Base-by-base conservation (phyloP, 2,113 vertebrate species). In the Tichodroma muraria region DNA sequence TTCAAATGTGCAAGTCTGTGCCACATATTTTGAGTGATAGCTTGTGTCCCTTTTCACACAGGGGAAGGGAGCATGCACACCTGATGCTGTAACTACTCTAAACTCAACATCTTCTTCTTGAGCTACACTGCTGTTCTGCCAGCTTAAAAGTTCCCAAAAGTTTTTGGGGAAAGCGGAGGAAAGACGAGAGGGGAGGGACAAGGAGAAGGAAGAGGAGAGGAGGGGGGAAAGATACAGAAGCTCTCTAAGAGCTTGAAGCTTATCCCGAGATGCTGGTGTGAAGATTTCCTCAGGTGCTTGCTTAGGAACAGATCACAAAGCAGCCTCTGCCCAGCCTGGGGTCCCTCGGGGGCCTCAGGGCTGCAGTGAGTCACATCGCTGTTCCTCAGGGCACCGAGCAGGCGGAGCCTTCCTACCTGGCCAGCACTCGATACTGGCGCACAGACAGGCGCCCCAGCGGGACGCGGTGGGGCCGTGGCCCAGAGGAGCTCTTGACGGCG, bases 381-480 rank as follows among this genome's bases (percentile, higher is more conserved):
- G 25, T 19, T 22, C 22, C 19, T 22, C 42, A 25, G 19, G 16
- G 19, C 44, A 11, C 8, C 0, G 7, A 54, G n/a, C 30, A 21
- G 31, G 30, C 0, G 2, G 20, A 56, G n/a, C 30, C 21, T 49
- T 56, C 49, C 40, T 8, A 4, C 56, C 47, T 8, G 19, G 35
- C 13, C 40, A 54, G 30, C 24, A 20, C 56, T 54, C 3, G 3
- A 11, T 20, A 8, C 16, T 9, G 50, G 13, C 30, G 47, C 28
- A 78, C 38, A 53, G 33, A 20, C 8, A 15, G 37, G 25, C 0
- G 3, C 5, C 13, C 16, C 35, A 50, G 72, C 3, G 2, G 35
- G 21, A 31, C 9, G 4, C 3, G 1, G 11, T 10, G 47, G 12
- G 20, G 28, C 38, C 4, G 1, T 4, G 38, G 18, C 22, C 37